Evolutionary conservation across 2,113 vertebrate genomes (phyloP), one percentile per base, ranked within the genome.

Genomic region (Octodon degus): DNA sequence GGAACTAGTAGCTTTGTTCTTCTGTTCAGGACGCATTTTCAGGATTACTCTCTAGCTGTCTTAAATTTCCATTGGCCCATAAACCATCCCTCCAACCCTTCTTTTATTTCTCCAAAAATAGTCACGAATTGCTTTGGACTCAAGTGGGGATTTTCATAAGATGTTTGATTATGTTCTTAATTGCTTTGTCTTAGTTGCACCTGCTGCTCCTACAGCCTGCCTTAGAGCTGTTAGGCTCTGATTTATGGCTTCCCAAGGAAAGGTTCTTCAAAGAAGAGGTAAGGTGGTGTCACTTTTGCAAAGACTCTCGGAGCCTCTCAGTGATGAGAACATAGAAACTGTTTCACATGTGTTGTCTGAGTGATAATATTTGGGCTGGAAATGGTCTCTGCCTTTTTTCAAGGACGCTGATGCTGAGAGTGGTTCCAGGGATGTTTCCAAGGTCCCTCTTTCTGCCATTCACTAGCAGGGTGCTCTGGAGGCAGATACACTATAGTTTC

Each of bases 71-170:
- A 7, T 16, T 0, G 32, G 19, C 37, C 7, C n/a, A 30, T 30
- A 4, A 8, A 32, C 25, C 3, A 13, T 60, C 19, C 68, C 43
- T 63, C 60, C 1, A 1, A 2, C 7, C 34, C 1, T 47, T 8
- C 47, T 79, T 58, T 30, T 2, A 17, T 62, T 43, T 50, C 20
- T 17, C 14, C 20, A 60, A 43, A 94, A n/a, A 16, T 68, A 68
- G 70, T 37, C 87, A 62, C 19, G 32, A 77, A 34, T 10, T 47
- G 22, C 63, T 65, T 20, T 13, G 50, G 34, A 25, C 2, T 43
- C 43, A 12, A 20, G 19, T 19, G 22, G 22, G 11, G 4, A 13
- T 89, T 79, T 63, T 89, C 58, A 74, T 74, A 63, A 82, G 19
- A 89, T 9, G 77, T 40, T 37, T 7, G 27, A 32, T 30, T 24